A percentile compares a stretch with the other conserved stretches of the same genome.
Conservation (phyloP, 64 coral and sea anemone species). For the Porites australiensis region DNA sequence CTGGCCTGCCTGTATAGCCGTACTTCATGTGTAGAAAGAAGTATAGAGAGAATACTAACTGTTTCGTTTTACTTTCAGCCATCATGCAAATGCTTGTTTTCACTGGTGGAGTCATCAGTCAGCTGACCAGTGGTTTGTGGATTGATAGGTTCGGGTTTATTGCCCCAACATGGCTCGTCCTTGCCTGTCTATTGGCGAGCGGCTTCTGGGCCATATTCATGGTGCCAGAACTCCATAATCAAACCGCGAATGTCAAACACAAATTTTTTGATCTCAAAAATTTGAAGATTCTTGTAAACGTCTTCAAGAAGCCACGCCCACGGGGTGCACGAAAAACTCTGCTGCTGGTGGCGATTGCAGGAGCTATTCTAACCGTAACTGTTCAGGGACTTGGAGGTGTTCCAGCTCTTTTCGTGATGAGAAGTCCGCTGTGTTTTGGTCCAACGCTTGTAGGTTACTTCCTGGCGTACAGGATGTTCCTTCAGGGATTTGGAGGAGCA, state of each 20-base stretch:
- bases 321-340: conserved; percentile 37
- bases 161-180: conserved; percentile 78
- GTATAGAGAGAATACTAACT: too few relatives aligned
- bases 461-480: conserved; percentile 65
- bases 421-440: conserved; percentile 84
- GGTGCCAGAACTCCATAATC: conserved; percentile 71
- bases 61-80: not conserved
- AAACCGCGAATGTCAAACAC: not conserved
- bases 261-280: conserved; percentile 31
- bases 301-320: conserved; percentile 35
- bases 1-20: too few relatives aligned
- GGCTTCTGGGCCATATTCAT: conserved; percentile 52
- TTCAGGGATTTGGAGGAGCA: conserved; percentile 69
- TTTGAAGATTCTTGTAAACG: conserved; percentile 19
- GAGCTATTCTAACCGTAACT: not conserved
- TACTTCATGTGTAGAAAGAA: too few relatives aligned
- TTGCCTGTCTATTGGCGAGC: conserved; percentile 38
- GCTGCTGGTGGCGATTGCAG: conserved; percentile 57
- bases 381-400: conserved; percentile 37
- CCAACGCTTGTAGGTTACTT: conserved; percentile 81
- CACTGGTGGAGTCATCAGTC: conserved; percentile 74
- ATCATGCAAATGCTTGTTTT: conserved; percentile 79
- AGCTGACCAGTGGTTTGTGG: conserved; percentile 91
- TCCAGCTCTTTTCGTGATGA: conserved; percentile 76
- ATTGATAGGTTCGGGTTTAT: conserved; percentile 69